A percentile compares a stretch with the other conserved stretches of the same genome.
Evolutionary conservation across 92 coral and sea anemone species (phyloP).

Genomic region (Zoanthus sansibaricus): DNA sequence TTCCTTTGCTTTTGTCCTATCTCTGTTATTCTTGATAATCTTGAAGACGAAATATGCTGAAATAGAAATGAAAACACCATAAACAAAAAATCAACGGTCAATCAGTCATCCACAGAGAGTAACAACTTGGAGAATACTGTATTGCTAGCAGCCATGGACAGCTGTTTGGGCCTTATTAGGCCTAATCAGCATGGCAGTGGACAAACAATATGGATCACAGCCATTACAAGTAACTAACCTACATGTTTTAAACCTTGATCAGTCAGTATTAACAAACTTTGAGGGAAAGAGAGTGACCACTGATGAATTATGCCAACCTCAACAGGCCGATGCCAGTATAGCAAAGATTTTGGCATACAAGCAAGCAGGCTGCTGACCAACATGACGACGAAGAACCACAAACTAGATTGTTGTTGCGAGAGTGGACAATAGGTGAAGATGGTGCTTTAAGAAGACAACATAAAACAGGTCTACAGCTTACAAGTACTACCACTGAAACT

Average conservation of each 20-base stretch:
- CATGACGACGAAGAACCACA: conserved; percentile 30
- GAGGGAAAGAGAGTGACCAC: not conserved
- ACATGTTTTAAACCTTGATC: too few species aligned
- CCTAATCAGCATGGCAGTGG: too few species aligned
- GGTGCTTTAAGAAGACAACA: conserved; percentile 42
- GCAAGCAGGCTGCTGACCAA: conserved; percentile 26
- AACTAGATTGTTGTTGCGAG: conserved; percentile 47
- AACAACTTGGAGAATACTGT: too few species aligned
- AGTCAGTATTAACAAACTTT: not conserved
- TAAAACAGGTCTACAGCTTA: conserved; percentile 46
- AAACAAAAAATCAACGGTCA: too few species aligned
- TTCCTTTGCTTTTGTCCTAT: conserved; percentile 80
- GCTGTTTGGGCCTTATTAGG: too few species aligned
- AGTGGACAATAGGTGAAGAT: conserved; percentile 54
- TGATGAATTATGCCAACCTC: conserved; percentile 20
- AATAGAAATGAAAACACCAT: conserved; percentile 19
- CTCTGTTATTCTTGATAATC: conserved; percentile 88
- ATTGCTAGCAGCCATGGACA: too few species aligned
- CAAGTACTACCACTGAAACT: conserved; percentile 54
- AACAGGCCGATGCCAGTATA: conserved; percentile 49
- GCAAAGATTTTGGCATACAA: conserved; percentile 38
- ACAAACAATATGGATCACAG: too few species aligned
- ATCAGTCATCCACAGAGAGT: too few species aligned
- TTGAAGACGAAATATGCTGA: conserved; percentile 88
- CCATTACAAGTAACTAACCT: too few species aligned